Base-by-base conservation (phyloP, 1,140 invertebrate species). In the Triops cancriformis region DNA sequence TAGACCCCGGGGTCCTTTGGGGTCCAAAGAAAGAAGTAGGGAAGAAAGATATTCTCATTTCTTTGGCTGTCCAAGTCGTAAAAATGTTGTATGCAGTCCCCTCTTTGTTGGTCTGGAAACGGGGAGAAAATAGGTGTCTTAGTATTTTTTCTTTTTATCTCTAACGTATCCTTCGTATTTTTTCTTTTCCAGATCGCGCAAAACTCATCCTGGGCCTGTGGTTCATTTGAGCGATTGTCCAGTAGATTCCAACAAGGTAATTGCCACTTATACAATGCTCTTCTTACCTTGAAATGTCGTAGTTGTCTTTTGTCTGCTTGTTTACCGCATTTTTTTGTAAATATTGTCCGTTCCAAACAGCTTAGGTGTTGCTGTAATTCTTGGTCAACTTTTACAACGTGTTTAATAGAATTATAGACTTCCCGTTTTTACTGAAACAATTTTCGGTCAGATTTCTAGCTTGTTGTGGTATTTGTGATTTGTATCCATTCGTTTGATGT, bases 151-250 rank as follows among this genome's bases (percentile, higher is more conserved):
- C 0, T 42, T 41, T 41, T 31, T 45, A 11, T 18, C 74, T 26
- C 9, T 23, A 28, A 28, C 26, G 31, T 73, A 18, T 23, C 14
- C 26, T 73, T 64, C 18, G 73, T 74, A 18, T 27, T 77, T 27
- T 43, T 73, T 73, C 41, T n/a, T 27, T 91, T 90, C 73, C 87
- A 98, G 96, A 82, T 94, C 92, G 83, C 89, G 95, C 84, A 94
- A 94, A 87, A 97, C 93, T 80, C 96, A 98, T 88, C 97, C 97
- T 76, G 97, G 97, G 79, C 87, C 93, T 79, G 93, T 98, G 80
- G 92, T 98, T 81, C 95, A 97, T 86, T 90, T 98, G 82, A 94
- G 93, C 87, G 97, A 98, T 88, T 96, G 96, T 88, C 96, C 96
- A 80, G 87, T 94, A 83, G 96, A 98, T 87, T 89, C 94, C 81